Conservation (phyloP, 1,140 invertebrate genomes). For the Pogonomyrmex californicus region DNA sequence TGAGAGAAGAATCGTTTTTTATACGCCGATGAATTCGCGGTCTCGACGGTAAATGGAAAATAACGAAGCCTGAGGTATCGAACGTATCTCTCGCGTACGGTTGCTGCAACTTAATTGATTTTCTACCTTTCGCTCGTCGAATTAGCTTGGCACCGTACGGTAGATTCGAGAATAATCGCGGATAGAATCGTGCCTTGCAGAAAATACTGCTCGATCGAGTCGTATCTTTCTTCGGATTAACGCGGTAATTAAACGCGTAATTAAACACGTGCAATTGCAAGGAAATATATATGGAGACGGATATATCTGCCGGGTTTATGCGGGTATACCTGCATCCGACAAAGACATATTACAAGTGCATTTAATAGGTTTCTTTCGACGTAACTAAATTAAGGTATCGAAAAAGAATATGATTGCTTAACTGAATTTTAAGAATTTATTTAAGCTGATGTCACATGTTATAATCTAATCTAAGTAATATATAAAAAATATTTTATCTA, state of each 20-base stretch:
- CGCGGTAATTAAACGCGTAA: constrained; percentile 56
- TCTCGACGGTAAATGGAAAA: background rate
- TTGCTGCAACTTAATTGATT: constrained; percentile 59
- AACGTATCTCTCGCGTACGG: constrained; percentile 20
- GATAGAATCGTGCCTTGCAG: constrained; percentile 23
- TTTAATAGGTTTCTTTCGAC: constrained; percentile 27
- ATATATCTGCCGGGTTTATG: background rate
- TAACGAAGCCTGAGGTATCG: background rate
- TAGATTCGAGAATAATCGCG: constrained; percentile 21
- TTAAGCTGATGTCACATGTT: background rate
- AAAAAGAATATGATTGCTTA: background rate
- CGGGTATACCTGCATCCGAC: background rate
- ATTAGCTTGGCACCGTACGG: constrained; percentile 39
- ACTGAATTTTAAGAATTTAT: constrained; percentile 3
- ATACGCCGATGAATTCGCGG: background rate
- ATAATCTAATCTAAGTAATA: background rate
- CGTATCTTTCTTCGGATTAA: constrained; percentile 47
- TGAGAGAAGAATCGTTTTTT: background rate
- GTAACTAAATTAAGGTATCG: background rate
- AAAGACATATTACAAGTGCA: background rate
- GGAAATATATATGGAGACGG: constrained; percentile 8
- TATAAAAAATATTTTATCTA: background rate
- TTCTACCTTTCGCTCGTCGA: constrained; percentile 52
- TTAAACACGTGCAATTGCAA: constrained; percentile 32
- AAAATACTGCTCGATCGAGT: constrained; percentile 27